A percentile compares a stretch with the other conserved stretches of the same genome.
phyloP scores from a whole-genome alignment of 2,888 invertebrate genomes.

The Sacculina carcini region DNA sequence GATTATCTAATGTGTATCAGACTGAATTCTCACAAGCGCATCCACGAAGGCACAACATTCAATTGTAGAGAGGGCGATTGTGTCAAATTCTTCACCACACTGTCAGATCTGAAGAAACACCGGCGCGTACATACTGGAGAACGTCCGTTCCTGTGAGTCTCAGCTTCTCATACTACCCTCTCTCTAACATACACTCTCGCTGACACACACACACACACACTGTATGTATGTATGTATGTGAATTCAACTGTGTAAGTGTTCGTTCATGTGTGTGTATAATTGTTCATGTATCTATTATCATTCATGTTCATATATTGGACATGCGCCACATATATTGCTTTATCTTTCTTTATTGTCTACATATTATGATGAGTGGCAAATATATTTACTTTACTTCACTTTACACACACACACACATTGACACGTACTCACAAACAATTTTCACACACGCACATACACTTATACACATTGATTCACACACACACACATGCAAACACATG shows the following conservation, averaged over 20 bases:
- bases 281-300: slow-evolving; percentile 2
- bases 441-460: too few species aligned
- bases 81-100: slow-evolving; percentile 69
- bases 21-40: slow-evolving; percentile 61
- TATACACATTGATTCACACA: too few species aligned
- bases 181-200: slow-evolving; percentile 10
- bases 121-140: slow-evolving; percentile 74
- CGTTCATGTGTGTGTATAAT: slow-evolving; percentile 6
- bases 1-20: slow-evolving; percentile 27
- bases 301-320: too few species aligned
- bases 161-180: background rate
- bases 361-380: too few species aligned
- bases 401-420: too few species aligned
- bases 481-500: too few species aligned
- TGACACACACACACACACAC: too few species aligned
- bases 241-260: too few species aligned
- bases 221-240: too few species aligned
- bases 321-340: too few species aligned
- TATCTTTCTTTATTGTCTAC: too few species aligned
- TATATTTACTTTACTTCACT: too few species aligned
- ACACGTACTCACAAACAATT: background rate
- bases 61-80: slow-evolving; percentile 63
- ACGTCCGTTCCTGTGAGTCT: slow-evolving; percentile 18
- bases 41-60: slow-evolving; percentile 83
- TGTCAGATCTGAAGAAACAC: slow-evolving; percentile 83